Evolutionary conservation across 2,113 vertebrate genomes (phyloP).

Genomic region (Cheirogaleus medius): DNA sequence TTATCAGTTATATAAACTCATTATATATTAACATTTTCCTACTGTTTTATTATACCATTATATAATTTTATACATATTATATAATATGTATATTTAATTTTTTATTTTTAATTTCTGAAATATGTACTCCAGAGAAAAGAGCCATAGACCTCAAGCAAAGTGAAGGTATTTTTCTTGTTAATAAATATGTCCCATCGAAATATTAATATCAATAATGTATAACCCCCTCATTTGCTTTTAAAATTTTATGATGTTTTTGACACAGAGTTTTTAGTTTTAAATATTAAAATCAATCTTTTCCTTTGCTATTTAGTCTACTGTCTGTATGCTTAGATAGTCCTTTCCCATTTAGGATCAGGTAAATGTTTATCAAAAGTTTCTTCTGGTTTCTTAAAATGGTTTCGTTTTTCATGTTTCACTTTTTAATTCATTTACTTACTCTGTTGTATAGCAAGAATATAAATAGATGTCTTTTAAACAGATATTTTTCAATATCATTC

Average conservation of each 20-base stretch:
- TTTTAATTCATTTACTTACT: slow-evolving; percentile 39
- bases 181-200: slow-evolving; percentile 57
- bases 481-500: slow-evolving; percentile 7
- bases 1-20: slow-evolving; percentile 65
- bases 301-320: not conserved
- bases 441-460: not conserved
- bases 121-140: slow-evolving; percentile 46
- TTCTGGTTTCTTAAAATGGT: not conserved
- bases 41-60: slow-evolving; percentile 34
- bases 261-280: slow-evolving; percentile 61
- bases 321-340: not conserved
- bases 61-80: too few relatives aligned
- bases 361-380: slow-evolving; percentile 53
- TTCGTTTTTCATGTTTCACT: slow-evolving; percentile 23
- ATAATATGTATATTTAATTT: too few relatives aligned
- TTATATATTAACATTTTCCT: slow-evolving; percentile 69
- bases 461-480: slow-evolving; percentile 1
- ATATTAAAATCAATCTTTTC: slow-evolving; percentile 67
- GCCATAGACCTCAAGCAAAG: slow-evolving; percentile 37
- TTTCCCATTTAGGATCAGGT: not conserved
- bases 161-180: slow-evolving; percentile 57
- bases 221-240: slow-evolving; percentile 52
- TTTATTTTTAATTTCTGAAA: slow-evolving; percentile 67
- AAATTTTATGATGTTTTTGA: slow-evolving; percentile 70
- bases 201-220: slow-evolving; percentile 71